Percentiles rank a stretch among this genome's conserved stretches.
These are phyloP conservation scores for Rhinatrema bivittatum DNA, from an alignment of 2,797 vertebrate genomes.

Conservation along the genomic window DNA sequence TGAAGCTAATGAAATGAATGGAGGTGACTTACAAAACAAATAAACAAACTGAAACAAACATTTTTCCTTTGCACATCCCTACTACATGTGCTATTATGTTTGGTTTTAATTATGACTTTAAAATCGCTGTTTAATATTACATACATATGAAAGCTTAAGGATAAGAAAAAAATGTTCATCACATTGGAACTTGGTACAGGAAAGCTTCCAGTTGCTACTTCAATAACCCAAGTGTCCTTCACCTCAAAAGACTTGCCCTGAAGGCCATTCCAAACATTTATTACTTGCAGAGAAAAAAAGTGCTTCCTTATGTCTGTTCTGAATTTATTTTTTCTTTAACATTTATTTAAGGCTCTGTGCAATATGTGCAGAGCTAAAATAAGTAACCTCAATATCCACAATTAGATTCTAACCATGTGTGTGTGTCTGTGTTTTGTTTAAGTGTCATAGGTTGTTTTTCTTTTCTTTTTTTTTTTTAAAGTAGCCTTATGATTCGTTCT, in stretches of 20 bases:
- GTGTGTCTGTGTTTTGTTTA: background rate
- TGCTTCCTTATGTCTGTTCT: background rate
- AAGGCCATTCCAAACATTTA: conserved; percentile 2
- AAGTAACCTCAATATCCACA: background rate
- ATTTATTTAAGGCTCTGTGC: conserved; percentile 10
- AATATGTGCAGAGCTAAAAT: background rate
- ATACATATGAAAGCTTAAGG: background rate
- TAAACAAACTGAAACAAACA: too few species aligned
- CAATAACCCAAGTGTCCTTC: conserved; percentile 5
- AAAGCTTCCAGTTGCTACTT: conserved; percentile 4
- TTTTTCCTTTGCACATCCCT: too few species aligned
- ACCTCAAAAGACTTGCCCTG: background rate
- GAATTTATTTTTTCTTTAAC: conserved; percentile 10
- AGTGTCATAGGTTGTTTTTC: background rate
- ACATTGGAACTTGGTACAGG: background rate
- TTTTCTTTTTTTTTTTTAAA: too few species aligned
- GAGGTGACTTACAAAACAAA: too few species aligned
- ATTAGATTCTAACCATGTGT: background rate
- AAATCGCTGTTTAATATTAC: too few species aligned
- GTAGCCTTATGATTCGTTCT: background rate
- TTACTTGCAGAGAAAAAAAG: conserved; percentile 8
- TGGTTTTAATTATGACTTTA: too few species aligned
- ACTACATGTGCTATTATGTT: too few species aligned
- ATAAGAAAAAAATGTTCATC: background rate
- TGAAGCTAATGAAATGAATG: too few species aligned